Percentiles rank a stretch among this genome's conserved stretches.
Evolutionary conservation across 2,797 vertebrate genomes (phyloP).

Genomic region (Neostethus bicornis): DNA sequence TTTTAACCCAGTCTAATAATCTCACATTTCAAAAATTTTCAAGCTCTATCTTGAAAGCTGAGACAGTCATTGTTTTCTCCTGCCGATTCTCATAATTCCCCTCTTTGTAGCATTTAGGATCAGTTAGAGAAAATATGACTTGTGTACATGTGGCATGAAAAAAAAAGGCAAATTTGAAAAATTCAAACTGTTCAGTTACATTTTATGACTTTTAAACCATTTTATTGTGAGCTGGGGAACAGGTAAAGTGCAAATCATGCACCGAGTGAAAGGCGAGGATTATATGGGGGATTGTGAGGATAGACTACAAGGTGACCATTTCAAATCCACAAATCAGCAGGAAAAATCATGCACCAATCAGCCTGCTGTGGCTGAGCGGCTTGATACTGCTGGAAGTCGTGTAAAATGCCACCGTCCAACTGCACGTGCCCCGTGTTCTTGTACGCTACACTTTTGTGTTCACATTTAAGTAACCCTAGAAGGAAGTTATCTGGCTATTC

Average conservation of each 20-base stretch:
- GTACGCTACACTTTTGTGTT: conserved; percentile 14
- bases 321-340: conserved; percentile 7
- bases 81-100: no score
- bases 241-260: conserved; percentile 22
- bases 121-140: no score
- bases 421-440: neutral
- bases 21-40: no score
- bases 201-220: conserved; percentile 31
- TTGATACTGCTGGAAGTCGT: conserved; percentile 1
- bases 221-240: conserved; percentile 2
- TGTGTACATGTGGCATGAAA: neutral
- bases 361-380: neutral
- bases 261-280: conserved; percentile 14
- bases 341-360: conserved; percentile 12
- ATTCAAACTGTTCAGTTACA: conserved; percentile 14
- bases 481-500: conserved; percentile 4
- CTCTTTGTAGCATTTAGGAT: no score
- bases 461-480: conserved; percentile 20
- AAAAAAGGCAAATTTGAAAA: conserved; percentile 22
- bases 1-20: no score
- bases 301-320: conserved; percentile 9
- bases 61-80: no score
- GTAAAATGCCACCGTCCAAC: conserved; percentile 6
- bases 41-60: no score
- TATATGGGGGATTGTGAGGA: conserved; percentile 35